Evolutionary conservation across 2,113 vertebrate genomes (phyloP), one percentile per base, ranked within the genome.

Genomic region (Brachypodius melanocephalos): DNA sequence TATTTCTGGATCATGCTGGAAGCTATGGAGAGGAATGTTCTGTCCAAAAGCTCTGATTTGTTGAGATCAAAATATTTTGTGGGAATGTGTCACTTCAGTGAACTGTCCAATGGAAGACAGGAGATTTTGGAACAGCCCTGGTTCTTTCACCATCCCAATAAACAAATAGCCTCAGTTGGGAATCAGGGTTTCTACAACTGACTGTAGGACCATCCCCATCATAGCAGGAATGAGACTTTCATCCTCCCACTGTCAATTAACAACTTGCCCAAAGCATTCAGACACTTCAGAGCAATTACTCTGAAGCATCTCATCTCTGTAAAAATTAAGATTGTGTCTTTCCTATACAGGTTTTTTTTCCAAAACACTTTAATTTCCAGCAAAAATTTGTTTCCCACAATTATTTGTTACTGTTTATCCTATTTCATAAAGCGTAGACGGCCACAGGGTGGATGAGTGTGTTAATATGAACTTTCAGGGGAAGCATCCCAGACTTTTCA

Each of bases 1-100:
- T 96, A 67, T 95, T 95, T 93, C 63, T 96, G 94, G 90, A 92
- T 48, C 31, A 49, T 63, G 34, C 59, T 92, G 68, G 59, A 92
- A 86, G 72, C 72, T 84, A 11, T 90, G 65, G 51, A 92, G 65
- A 67, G 28, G 65, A 95, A 87, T 94, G 61, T 92, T 90, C 72
- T 87, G 61, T 95, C 91, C 80, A 89, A 74, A 89, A 62, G 73
- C 24, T 15, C 40, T 86, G 76, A 95, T 92, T 84, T 96, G 83
- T 95, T 89, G 80, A 75, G 80, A 87, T 93, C 32, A 68, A 93
- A 93, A 81, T 90, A 92, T 90, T 86, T 77, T 73, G 51, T 0
- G 1, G 76, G 91, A 93, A 95, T 90, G 73, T 93, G 73, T 92
- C 68, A 42, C 89, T 90, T 86, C 22, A 90, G 22, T 29, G 22